Evolutionary conservation across 23 tunicate genomes (phyloP), one percentile per base, ranked within the genome.

Genomic region (Ciona savignyi): DNA sequence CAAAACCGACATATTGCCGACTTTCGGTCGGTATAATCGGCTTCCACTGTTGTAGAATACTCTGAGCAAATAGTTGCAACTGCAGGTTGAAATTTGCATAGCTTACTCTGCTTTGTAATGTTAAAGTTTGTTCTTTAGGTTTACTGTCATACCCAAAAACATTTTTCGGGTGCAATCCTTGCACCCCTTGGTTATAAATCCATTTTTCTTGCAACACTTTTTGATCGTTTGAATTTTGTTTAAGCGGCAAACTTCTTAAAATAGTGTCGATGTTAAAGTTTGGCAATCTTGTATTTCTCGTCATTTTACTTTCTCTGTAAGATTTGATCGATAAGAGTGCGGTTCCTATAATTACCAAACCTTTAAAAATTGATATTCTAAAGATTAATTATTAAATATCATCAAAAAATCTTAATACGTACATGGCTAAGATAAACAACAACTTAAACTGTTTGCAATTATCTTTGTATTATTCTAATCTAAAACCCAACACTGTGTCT

Each of bases 221-320:
- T 34, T 72, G 29, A 23, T 29, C 60, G 27, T 69, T 69, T 6
- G 76, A 35, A 23, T 63, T 63, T 63, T 63, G 15, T 20, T 63
- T 25, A 4, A 32, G 63, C 49, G 81, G 81, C 1, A 65, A 2
- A 24, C 28, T 66, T 29, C 33, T 51, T 25, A 78, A 70, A 26
- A 78, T 78, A 68, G 83, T 78, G 25, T 78, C 83, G 32, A 78
- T 78, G 2, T 65, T 42, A 69, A 78, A 78, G 71, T 78, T 67
- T 9, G 83, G 83, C 3, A 78, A 42, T 23, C 65, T 42, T 15
- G 56, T 42, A 42, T 42, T 42, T 42, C 56, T 9, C 56, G 9
- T 42, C 56, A 42, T 42, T 42, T 42, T 42, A 42, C 9, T 6
- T 42, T 42, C 56, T 9, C 56, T 15, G 15, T 9, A 9, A 9